Base-by-base conservation (phyloP, 2,888 invertebrate species). In the Stenodema calcarata region DNA sequence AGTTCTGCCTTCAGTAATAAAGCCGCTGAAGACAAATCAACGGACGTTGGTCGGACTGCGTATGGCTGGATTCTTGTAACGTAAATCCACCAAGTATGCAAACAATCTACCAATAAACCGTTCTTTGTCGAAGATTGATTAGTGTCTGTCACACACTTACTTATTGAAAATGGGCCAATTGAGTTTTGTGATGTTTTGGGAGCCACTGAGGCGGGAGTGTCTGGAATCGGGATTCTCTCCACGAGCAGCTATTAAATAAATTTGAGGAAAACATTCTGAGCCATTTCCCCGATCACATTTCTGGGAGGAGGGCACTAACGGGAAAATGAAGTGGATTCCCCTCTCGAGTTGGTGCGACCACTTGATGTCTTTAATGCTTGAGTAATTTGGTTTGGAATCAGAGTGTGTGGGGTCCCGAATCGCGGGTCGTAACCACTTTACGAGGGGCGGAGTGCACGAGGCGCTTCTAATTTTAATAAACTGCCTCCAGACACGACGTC, bases 311-410 rank as follows among this genome's bases (percentile, higher is more conserved):
- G 41, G 35, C 35, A 35, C 73, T 73, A 73, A 73, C 73, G 73
- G 73, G 73, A 73, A 73, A 73, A 73, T 73, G 73, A 73, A 73
- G 73, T 35, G 73, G 73, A 23, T n/a, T 44, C 62, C 62, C 28
- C 35, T 73, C 73, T 14, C 27, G 73, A 35, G 41, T 16, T n/a
- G 18, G 14, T 30, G 35, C 73, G 73, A 35, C 73, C 80, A 30
- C 80, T 80, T 80, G 80, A 80, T 80, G 47, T 44, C 80, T 80
- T 80, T 80, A 80, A 80, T 80, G 80, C 54, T 35, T 54, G 50
- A 80, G 80, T 80, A 80, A 80, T 80, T 80, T 80, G 50, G 80
- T 80, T 80, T 80, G 54, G 54, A 28, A 54, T 18, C 27, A 30
- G n/a, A 12, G 80, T 16, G 16, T 9, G 7, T 9, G 12, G 41